These are phyloP conservation scores for Drosophila serrata DNA, from an alignment of 1,140 invertebrate species.

Conservation along the genomic window DNA sequence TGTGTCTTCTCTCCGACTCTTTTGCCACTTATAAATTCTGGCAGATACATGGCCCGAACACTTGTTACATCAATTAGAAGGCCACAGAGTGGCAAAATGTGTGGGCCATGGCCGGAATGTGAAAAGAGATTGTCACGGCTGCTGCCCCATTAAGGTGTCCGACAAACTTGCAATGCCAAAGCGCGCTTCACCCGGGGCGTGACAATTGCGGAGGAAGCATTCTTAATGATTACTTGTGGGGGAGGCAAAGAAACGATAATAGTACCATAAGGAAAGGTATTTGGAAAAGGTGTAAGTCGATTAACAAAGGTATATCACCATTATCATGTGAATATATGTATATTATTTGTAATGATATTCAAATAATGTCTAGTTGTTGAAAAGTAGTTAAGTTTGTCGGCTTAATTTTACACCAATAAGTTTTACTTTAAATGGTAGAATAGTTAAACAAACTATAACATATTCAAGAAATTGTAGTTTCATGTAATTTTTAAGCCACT, in stretches of 20 bases:
- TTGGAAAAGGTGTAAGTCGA: too few relatives aligned
- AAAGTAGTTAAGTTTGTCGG: too few relatives aligned
- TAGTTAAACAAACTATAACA: not conserved
- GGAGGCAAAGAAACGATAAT: constrained; percentile 10
- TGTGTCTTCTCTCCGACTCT: constrained; percentile 63
- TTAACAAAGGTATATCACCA: not conserved
- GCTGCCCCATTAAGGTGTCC: constrained; percentile 59
- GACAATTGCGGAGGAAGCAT: constrained; percentile 39
- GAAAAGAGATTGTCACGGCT: constrained; percentile 61
- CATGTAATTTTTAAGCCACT: not conserved
- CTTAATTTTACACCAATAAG: not conserved
- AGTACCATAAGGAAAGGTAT: not conserved
- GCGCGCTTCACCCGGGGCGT: constrained; percentile 36
- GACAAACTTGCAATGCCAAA: constrained; percentile 51
- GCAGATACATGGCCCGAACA: constrained; percentile 82
- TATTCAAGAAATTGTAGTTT: too few relatives aligned
- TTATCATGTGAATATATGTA: not conserved
- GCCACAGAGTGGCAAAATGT: constrained; percentile 68
- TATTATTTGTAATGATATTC: not conserved
- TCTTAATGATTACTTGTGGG: constrained; percentile 54
- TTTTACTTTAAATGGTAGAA: not conserved
- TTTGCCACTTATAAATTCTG: constrained; percentile 82
- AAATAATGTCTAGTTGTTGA: not conserved
- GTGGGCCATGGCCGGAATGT: constrained; percentile 56
- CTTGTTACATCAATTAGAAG: constrained; percentile 85